phyloP scores from a whole-genome alignment of 2,888 invertebrate genomes.

The Pyrrhosoma nymphula region DNA sequence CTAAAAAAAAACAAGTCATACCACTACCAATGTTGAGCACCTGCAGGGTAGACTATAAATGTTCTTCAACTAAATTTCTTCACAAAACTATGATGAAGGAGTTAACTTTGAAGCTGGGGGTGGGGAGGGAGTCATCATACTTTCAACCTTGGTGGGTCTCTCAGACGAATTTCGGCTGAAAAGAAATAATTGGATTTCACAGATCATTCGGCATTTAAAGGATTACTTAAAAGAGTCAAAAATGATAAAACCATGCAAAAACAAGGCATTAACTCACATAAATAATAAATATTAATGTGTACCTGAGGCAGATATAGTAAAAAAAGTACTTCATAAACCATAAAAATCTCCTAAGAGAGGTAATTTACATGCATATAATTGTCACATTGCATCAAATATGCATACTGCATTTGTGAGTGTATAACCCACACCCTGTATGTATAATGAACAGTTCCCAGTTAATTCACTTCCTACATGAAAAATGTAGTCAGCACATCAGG shows the following conservation, averaged over 20 bases:
- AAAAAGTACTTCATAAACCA: constrained; percentile 7
- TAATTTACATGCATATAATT: not conserved
- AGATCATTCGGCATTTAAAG: not conserved
- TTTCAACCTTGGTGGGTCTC: constrained; percentile 44
- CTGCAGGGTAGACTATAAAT: constrained; percentile 23
- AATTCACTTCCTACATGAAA: too few species aligned
- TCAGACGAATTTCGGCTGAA: constrained; percentile 51
- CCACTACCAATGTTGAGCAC: constrained; percentile 45
- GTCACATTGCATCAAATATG: too few species aligned
- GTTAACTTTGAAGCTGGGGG: constrained; percentile 30
- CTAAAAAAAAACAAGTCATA: not conserved
- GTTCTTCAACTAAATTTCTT: not conserved
- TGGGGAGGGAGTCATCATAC: constrained; percentile 40
- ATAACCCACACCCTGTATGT: not conserved
- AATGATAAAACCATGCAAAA: not conserved
- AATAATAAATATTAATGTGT: not conserved
- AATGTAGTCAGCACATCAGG: too few species aligned
- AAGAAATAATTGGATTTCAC: constrained; percentile 12
- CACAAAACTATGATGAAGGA: constrained; percentile 11
- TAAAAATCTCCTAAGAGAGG: not conserved
- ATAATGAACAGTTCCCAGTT: not conserved
- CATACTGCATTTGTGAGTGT: too few species aligned
- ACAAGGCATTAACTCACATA: not conserved
- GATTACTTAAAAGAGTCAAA: not conserved
- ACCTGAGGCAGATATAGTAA: not conserved